These are phyloP conservation scores for Pandemis cinnamomeana DNA, from an alignment of 2,888 invertebrate species.

Conservation along the genomic window DNA sequence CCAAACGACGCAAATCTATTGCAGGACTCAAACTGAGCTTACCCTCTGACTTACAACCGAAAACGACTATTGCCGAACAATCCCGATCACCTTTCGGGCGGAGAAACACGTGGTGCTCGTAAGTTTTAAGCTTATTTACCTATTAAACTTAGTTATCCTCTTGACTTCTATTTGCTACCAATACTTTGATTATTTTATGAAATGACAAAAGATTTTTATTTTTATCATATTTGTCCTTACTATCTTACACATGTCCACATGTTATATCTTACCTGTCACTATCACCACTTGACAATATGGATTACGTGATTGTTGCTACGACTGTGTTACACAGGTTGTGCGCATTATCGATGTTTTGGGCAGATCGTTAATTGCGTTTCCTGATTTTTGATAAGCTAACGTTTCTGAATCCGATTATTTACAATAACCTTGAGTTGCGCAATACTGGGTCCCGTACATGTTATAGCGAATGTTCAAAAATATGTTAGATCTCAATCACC, in stretches of 20 bases:
- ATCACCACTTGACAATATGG: slow-evolving; percentile 51
- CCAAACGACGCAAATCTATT: slow-evolving; percentile 79
- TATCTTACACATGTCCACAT: slow-evolving; percentile 54
- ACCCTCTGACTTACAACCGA: slow-evolving; percentile 64
- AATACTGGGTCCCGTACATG: slow-evolving; percentile 8
- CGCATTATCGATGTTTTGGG: slow-evolving; percentile 18
- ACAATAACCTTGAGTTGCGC: slow-evolving; percentile 16
- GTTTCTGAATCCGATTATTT: slow-evolving; percentile 10
- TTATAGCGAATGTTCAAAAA: slow-evolving; percentile 9
- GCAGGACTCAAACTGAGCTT: slow-evolving; percentile 75
- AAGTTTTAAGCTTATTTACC: slow-evolving; percentile 57
- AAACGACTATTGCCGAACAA: slow-evolving; percentile 61
- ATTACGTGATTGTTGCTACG: slow-evolving; percentile 56
- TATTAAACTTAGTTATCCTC: not conserved
- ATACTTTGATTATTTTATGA: slow-evolving; percentile 23
- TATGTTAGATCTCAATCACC: slow-evolving; percentile 44
- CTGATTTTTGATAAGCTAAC: slow-evolving; percentile 8
- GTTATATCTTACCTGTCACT: slow-evolving; percentile 60
- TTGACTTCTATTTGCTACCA: not conserved
- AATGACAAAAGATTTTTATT: slow-evolving; percentile 38
- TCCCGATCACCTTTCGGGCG: slow-evolving; percentile 69
- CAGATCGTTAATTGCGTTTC: slow-evolving; percentile 15
- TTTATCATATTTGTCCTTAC: slow-evolving; percentile 52
- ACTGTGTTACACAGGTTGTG: slow-evolving; percentile 49
- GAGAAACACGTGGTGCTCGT: slow-evolving; percentile 84